Evolutionary conservation across 2,888 invertebrate genomes (phyloP), one percentile per base, ranked within the genome.

Genomic region (Ormyrus thymus): DNA sequence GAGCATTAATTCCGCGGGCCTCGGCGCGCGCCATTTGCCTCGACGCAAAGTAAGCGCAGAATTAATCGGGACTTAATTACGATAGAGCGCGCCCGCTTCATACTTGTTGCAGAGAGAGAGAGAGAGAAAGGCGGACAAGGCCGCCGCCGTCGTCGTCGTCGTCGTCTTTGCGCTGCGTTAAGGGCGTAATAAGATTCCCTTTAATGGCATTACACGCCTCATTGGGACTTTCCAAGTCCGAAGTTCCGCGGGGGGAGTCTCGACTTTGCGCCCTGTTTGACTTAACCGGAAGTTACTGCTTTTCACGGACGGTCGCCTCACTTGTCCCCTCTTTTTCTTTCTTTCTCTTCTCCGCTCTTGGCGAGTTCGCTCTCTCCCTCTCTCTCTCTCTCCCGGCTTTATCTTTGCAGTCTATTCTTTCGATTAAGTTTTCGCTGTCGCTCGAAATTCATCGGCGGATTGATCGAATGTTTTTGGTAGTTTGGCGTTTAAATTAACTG

Each of bases 131-230:
- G 65, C 75, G 56, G 48, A 53, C 50, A 71, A 51, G 29, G 58
- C 58, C n/a, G 51, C 50, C 83, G 82, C 62, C 45, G 50, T 6
- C 3, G n/a, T 9, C 45, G 13, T 1, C 50, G 13, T 29, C 61
- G 75, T 66, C 74, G 76, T 15, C 71, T 64, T 64, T 11, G 56
- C 29, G 82, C 84, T 83, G 84, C 84, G 85, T 85, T 85, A 87
- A 79, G 85, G 86, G 83, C 86, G 86, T 89, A 89, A 90, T 88
- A 88, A 90, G 89, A 89, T 90, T 89, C 85, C 86, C 88, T 89
- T 88, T 89, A 90, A 90, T 89, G 89, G 89, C 88, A 86, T 89
- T 90, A 90, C 87, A 90, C 88, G 90, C 88, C 90, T 90, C 90
- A 90, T 90, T 90, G 90, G 87, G 86, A 89, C 88, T 90, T 88